Base-by-base conservation (phyloP, 2,113 vertebrate genomes). In the Pardalotus punctatus region DNA sequence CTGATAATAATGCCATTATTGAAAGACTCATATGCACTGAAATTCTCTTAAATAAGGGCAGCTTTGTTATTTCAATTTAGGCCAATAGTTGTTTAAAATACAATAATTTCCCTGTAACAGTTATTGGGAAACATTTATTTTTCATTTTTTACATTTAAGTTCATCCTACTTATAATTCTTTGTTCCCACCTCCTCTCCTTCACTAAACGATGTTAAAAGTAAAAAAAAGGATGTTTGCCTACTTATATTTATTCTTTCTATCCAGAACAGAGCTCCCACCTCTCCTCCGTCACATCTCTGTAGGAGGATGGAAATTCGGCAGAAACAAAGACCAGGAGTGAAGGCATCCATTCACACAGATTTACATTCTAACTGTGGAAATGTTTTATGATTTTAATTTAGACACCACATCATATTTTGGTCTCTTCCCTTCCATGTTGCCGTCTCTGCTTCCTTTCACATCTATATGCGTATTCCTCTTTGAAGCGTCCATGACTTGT, bases 71-170 rank as follows among this genome's bases (percentile, higher is more conserved):
- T 97, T 88, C 36, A 94, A 81, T 78, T 92, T 94, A 83, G 66
- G 77, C 77, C 77, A 96, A 82, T 38, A 76, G 80, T 88, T 94
- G 8, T 96, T 95, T 91, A 88, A 97, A 97, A 91, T 57, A 96
- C 95, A 92, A 92, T 77, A 91, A 77, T 93, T 95, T 82, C 61
- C 88, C 81, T 90, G 66, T 87, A 88, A 94, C 31, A 64, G 21
- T 81, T 88, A 81, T 5, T 8, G 2, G 51, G n/a, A 74, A 84
- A 47, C 16, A 15, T 31, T 76, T 66, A 12, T 36, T 81, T 81
- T 87, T 82, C 11, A 43, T 89, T 71, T 66, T 71, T 11, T 57
- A 53, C 22, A 42, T 48, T 78, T 33, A 67, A 58, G 14, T 58
- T 35, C 56, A 8, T 35, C 38, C 25, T 48, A 31, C n/a, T 47